phyloP scores from a whole-genome alignment of 2,797 vertebrate species.

The Enteromius anoplus region DNA sequence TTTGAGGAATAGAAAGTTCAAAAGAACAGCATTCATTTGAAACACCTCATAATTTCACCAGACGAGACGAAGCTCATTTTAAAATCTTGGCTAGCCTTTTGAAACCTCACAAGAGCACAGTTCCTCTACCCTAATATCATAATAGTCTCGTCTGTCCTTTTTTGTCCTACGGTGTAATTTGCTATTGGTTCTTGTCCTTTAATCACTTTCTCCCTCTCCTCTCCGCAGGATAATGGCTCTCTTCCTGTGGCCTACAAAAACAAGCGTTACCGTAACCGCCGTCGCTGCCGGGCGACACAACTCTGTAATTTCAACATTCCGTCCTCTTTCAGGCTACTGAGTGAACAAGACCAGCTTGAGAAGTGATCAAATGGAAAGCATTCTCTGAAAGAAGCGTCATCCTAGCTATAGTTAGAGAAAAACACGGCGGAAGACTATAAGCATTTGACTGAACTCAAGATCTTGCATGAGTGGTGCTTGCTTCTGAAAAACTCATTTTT shows the following conservation, averaged over 20 bases:
- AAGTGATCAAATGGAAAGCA: conserved; percentile 35
- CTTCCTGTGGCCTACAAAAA: conserved; percentile 54
- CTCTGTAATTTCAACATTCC: conserved; percentile 59
- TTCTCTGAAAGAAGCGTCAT: conserved; percentile 18
- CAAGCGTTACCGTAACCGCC: conserved; percentile 47
- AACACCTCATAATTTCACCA: conserved; percentile 13
- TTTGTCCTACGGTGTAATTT: conserved; percentile 39
- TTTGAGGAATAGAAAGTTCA: background rate
- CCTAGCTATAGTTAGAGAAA: background rate
- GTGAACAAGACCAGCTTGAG: conserved; percentile 26
- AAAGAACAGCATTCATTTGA: background rate
- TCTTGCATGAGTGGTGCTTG: background rate
- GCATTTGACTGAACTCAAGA: background rate
- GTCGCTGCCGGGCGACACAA: conserved; percentile 30
- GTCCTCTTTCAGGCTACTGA: conserved; percentile 35
- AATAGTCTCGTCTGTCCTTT: conserved; percentile 16
- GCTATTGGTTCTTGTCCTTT: conserved; percentile 42
- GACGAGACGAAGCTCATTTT: background rate
- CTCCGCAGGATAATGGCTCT: conserved; percentile 51
- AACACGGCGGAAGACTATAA: background rate
- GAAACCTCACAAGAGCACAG: conserved; percentile 9
- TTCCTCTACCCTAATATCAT: conserved; percentile 41
- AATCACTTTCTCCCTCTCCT: conserved; percentile 45
- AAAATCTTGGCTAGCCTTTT: conserved; percentile 1
- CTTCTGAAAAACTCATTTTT: background rate